Evolutionary conservation across 2,888 invertebrate species (phyloP).

Genomic region (Sthenelais limicola): DNA sequence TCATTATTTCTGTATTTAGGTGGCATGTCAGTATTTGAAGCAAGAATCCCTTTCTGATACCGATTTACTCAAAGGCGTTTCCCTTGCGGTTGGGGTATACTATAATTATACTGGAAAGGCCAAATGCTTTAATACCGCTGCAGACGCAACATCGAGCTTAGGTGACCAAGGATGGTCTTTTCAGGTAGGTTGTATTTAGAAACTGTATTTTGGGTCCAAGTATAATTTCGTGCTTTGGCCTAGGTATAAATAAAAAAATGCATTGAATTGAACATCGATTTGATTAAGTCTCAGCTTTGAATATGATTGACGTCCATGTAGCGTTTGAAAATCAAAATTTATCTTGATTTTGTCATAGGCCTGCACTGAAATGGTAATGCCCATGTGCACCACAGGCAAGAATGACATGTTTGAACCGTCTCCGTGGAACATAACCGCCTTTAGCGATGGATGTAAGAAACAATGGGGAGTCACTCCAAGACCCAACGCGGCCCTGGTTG

Average conservation of each 20-base stretch:
- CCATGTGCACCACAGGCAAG: slow-evolving; percentile 85
- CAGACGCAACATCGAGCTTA: slow-evolving; percentile 76
- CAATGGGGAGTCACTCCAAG: slow-evolving; percentile 81
- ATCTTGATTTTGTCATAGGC: slow-evolving; percentile 76
- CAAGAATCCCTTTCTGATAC: slow-evolving; percentile 72
- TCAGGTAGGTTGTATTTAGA: slow-evolving; percentile 80
- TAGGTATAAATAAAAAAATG: too few relatives aligned
- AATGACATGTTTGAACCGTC: slow-evolving; percentile 87
- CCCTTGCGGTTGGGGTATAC: slow-evolving; percentile 82
- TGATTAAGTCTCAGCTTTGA: too few relatives aligned
- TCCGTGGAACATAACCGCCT: slow-evolving; percentile 79
- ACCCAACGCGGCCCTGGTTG: slow-evolving; percentile 79
- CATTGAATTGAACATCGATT: too few relatives aligned
- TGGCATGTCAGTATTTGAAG: slow-evolving; percentile 11
- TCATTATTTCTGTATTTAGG: slow-evolving; percentile 6
- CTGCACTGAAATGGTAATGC: slow-evolving; percentile 98
- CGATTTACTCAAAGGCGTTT: slow-evolving; percentile 76
- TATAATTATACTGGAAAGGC: slow-evolving; percentile 85
- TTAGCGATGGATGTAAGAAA: slow-evolving; percentile 80
- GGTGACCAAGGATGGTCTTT: slow-evolving; percentile 85
- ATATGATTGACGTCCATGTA: too few relatives aligned
- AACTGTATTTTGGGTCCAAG: background rate
- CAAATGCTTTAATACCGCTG: slow-evolving; percentile 79
- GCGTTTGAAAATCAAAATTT: too few relatives aligned
- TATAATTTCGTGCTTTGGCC: too few relatives aligned